Conservation (phyloP, 2,113 vertebrate species). For the Menidia beryllina region DNA sequence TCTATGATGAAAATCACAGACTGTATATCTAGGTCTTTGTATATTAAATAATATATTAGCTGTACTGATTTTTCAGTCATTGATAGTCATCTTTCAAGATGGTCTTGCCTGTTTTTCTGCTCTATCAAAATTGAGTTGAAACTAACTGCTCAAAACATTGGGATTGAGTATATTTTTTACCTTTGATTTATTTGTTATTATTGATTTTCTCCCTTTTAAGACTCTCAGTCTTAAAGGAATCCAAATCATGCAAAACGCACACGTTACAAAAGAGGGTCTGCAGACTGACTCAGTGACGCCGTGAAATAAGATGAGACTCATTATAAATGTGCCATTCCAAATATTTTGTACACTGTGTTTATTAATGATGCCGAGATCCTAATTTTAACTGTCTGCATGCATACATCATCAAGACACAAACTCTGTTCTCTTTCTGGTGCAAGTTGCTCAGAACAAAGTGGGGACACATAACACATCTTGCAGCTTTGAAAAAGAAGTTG, state of each 20-base stretch:
- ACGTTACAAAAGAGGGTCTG: constrained; percentile 47
- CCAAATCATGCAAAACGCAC: constrained; percentile 46
- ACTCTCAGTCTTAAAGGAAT: constrained; percentile 36
- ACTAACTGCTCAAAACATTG: constrained; percentile 47
- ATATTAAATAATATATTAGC: constrained; percentile 49
- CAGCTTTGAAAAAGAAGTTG: constrained; percentile 68
- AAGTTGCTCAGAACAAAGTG: constrained; percentile 60
- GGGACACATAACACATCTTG: constrained; percentile 60
- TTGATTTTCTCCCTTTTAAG: constrained; percentile 65
- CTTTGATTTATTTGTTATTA: constrained; percentile 58
- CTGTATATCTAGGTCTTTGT: constrained; percentile 39
- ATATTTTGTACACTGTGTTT: constrained; percentile 63
- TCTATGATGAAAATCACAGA: constrained; percentile 39
- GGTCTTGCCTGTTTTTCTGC: constrained; percentile 24
- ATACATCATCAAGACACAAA: constrained; percentile 50
- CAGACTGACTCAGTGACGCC: constrained; percentile 55
- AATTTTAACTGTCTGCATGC: constrained; percentile 65
- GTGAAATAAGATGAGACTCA: constrained; percentile 27
- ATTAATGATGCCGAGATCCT: constrained; percentile 54
- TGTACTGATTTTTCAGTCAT: constrained; percentile 53
- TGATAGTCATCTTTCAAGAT: constrained; percentile 47
- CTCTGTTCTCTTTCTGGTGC: constrained; percentile 28
- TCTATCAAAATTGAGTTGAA: constrained; percentile 48
- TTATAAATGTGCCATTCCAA: constrained; percentile 67
- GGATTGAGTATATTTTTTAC: constrained; percentile 43